These are phyloP conservation scores for Thaumatotibia leucotreta DNA, from an alignment of 1,140 invertebrate species.

Conservation along the genomic window DNA sequence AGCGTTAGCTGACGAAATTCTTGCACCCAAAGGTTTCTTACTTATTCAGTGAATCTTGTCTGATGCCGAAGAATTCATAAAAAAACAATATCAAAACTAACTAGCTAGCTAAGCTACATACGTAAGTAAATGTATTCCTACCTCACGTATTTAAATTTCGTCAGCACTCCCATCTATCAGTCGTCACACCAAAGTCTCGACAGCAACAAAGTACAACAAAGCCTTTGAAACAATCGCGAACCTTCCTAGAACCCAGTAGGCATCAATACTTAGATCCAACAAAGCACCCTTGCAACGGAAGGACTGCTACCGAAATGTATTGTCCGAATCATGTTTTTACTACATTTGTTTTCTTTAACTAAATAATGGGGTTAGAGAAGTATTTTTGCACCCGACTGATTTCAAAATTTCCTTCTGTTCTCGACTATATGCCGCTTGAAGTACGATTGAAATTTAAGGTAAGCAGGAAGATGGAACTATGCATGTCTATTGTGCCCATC, in stretches of 20 bases:
- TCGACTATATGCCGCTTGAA: background rate
- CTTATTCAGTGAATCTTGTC: too few relatives aligned
- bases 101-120: too few relatives aligned
- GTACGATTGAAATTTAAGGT: background rate
- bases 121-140: too few relatives aligned
- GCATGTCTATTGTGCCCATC: slow-evolving; percentile 55
- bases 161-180: background rate
- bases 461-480: background rate
- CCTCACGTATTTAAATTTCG: background rate
- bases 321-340: slow-evolving; percentile 48
- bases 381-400: background rate
- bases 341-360: slow-evolving; percentile 55
- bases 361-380: slow-evolving; percentile 62
- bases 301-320: slow-evolving; percentile 45
- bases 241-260: slow-evolving; percentile 38
- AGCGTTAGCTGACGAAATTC: too few relatives aligned
- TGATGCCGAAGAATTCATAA: too few relatives aligned
- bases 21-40: too few relatives aligned
- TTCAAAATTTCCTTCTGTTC: background rate
- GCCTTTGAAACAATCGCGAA: slow-evolving; percentile 34
- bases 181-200: background rate
- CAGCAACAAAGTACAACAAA: slow-evolving; percentile 14
- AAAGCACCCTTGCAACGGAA: slow-evolving; percentile 53
- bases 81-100: too few relatives aligned
- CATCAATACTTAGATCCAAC: slow-evolving; percentile 51